Conservation (phyloP, 1,140 invertebrate genomes). For the Chironomus striatipennis region DNA sequence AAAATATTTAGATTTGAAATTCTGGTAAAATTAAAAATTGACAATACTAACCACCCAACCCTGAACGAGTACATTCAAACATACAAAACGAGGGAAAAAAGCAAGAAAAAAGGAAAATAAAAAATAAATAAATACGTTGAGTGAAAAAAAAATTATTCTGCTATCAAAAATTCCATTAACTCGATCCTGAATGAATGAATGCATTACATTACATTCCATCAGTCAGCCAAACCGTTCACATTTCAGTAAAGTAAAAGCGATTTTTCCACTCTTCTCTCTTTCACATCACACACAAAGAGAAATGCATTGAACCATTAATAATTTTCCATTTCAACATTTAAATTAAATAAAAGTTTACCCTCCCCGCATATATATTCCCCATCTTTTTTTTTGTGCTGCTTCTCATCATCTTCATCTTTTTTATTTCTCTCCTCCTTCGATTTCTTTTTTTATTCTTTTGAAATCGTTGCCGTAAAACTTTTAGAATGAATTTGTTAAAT, state of each 20-base stretch:
- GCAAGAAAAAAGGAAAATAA: too few relatives aligned
- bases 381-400: not conserved
- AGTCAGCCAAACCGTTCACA: not conserved
- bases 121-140: not conserved
- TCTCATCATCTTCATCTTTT: too few relatives aligned
- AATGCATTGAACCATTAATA: conserved; percentile 22
- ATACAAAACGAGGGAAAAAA: too few relatives aligned
- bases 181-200: not conserved
- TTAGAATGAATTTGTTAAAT: conserved; percentile 16
- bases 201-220: conserved; percentile 8
- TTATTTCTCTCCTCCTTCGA: not conserved
- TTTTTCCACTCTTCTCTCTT: not conserved
- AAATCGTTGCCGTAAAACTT: not conserved
- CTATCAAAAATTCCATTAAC: conserved; percentile 14
- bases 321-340: conserved; percentile 19
- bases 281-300: not conserved
- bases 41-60: too few relatives aligned
- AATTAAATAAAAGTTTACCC: conserved; percentile 18
- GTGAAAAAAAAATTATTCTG: not conserved
- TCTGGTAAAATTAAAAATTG: too few relatives aligned
- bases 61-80: too few relatives aligned
- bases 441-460: not conserved
- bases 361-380: not conserved
- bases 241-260: not conserved
- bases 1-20: too few relatives aligned